A percentile compares a stretch with the other conserved stretches of the same genome.
phyloP scores from a whole-genome alignment of 2,888 invertebrate genomes.

The Chrysolina haemoptera region DNA sequence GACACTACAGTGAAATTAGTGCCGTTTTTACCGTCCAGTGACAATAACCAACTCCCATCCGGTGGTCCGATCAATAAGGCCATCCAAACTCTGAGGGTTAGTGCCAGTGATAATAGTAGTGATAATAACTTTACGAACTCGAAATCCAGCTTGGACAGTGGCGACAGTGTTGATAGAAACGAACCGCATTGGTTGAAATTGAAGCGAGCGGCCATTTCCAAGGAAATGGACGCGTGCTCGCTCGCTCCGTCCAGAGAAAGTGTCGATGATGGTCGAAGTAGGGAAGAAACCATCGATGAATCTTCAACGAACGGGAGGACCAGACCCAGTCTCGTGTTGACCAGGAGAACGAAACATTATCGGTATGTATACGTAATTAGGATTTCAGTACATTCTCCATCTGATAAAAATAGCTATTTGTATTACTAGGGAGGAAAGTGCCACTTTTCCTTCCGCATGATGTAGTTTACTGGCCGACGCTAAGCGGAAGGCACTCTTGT shows the following conservation, averaged over 20 bases:
- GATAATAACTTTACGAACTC: slow-evolving; percentile 40
- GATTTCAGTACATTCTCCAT: no score
- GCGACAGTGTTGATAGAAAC: slow-evolving; percentile 64
- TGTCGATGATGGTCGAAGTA: slow-evolving; percentile 29
- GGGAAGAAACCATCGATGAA: slow-evolving; percentile 20
- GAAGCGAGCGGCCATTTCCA: slow-evolving; percentile 80
- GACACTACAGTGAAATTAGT: slow-evolving; percentile 51
- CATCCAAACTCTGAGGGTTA: slow-evolving; percentile 32
- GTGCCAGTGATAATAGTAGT: slow-evolving; percentile 62
- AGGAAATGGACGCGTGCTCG: slow-evolving; percentile 63
- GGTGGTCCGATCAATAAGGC: slow-evolving; percentile 25
- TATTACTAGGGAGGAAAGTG: no score
- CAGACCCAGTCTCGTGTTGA: slow-evolving; percentile 62
- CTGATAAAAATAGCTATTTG: no score
- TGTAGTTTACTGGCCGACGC: no score
- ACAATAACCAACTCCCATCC: slow-evolving; percentile 41
- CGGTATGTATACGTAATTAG: slow-evolving; percentile 50
- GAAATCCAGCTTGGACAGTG: slow-evolving; percentile 55
- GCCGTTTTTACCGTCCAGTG: slow-evolving; percentile 60
- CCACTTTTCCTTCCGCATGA: no score
- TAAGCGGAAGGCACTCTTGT: no score
- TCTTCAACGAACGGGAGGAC: slow-evolving; percentile 47
- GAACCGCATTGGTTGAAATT: slow-evolving; percentile 82
- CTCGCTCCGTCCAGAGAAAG: slow-evolving; percentile 42
- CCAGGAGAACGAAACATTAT: slow-evolving; percentile 77